Evolutionary conservation across 92 coral and sea anemone species (phyloP).

Genomic region (Siderastrea radians): DNA sequence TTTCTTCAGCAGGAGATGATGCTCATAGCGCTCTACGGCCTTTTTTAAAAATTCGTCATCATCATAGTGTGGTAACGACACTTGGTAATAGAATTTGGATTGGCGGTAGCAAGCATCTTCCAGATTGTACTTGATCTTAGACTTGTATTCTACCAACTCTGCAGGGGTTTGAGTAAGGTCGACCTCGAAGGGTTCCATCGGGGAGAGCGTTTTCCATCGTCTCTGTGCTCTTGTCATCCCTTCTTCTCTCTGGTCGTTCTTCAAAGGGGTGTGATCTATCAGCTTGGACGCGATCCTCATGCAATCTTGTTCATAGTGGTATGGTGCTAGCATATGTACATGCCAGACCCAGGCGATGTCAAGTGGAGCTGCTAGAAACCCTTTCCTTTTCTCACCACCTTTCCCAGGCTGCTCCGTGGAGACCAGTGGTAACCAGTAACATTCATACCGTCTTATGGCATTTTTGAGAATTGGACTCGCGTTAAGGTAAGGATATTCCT

Average conservation of each 20-base stretch:
- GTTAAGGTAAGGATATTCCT: constrained; percentile 22
- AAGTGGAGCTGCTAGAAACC: no score
- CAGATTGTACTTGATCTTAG: constrained; percentile 36
- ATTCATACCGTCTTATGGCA: constrained; percentile 67
- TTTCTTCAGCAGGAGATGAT: constrained; percentile 64
- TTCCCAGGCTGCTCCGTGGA: not conserved
- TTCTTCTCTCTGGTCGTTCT: not conserved
- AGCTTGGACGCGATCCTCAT: constrained; percentile 3
- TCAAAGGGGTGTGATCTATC: constrained; percentile 19
- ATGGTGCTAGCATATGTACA: constrained; percentile 62
- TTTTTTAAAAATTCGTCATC: constrained; percentile 25
- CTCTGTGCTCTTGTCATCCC: not conserved
- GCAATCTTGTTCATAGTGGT: constrained; percentile 59
- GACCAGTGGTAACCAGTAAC: constrained; percentile 65
- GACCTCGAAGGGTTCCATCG: constrained; percentile 3
- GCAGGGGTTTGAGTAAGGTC: constrained; percentile 24
- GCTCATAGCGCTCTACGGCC: constrained; percentile 53
- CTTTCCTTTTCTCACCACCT: no score
- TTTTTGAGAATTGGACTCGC: constrained; percentile 37
- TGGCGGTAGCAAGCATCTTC: not conserved
- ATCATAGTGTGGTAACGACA: constrained; percentile 72
- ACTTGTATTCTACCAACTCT: constrained; percentile 20
- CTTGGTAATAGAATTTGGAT: not conserved
- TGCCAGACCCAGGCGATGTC: no score
- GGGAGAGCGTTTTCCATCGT: constrained; percentile 22